phyloP scores from a whole-genome alignment of 2,113 vertebrate species.

The Procapra przewalskii region DNA sequence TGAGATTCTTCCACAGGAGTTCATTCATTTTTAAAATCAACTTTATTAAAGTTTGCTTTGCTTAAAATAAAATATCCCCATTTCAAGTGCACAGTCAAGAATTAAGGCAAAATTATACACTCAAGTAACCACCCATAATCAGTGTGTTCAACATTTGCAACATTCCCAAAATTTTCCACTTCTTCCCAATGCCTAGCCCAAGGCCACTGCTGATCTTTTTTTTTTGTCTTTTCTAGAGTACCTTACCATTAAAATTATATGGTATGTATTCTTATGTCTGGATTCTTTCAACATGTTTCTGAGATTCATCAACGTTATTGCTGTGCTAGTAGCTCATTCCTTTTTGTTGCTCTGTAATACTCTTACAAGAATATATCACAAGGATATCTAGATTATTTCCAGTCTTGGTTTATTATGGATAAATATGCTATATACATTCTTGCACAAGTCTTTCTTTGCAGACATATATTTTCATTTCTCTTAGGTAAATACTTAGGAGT shows the following conservation, averaged over 20 bases:
- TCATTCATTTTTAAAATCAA: neutral
- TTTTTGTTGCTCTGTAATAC: neutral
- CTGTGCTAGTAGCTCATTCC: neutral
- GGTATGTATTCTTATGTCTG: neutral
- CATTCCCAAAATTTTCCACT: neutral
- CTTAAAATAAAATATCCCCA: neutral
- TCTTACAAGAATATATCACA: neutral
- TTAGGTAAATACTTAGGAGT: neutral
- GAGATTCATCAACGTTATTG: neutral
- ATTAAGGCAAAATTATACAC: neutral
- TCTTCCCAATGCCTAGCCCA: neutral
- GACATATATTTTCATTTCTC: neutral
- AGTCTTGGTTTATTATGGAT: neutral
- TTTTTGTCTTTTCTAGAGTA: neutral
- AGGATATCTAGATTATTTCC: neutral
- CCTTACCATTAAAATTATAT: neutral
- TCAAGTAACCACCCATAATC: neutral
- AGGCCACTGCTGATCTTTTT: neutral
- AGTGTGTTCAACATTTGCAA: neutral
- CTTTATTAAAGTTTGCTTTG: slow-evolving; percentile 6
- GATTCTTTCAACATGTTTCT: neutral
- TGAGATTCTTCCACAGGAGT: neutral
- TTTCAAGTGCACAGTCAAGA: neutral
- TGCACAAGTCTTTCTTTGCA: neutral
- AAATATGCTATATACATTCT: neutral